Evolutionary conservation across 64 coral and sea anemone species (phyloP).

Genomic region (Acropora yongei): DNA sequence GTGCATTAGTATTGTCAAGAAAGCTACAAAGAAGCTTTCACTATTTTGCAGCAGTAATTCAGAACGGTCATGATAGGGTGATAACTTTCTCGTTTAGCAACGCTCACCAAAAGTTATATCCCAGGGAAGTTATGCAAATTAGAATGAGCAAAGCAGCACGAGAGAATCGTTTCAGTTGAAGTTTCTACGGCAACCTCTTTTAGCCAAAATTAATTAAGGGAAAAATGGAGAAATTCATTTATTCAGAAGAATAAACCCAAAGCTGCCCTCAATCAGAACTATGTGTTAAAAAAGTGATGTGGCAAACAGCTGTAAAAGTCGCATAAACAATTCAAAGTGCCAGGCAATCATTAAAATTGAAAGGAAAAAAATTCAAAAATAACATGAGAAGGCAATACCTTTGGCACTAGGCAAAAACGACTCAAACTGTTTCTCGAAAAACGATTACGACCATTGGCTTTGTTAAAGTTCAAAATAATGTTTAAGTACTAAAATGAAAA

Average conservation of each 20-base stretch:
- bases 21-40: no score
- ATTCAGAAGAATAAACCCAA: no score
- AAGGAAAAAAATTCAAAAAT: background rate
- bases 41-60: no score
- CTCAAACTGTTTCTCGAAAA: background rate
- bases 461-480: background rate
- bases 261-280: background rate
- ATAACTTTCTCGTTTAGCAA: background rate
- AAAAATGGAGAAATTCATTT: conserved; percentile 20
- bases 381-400: background rate
- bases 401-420: background rate
- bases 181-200: conserved; percentile 31
- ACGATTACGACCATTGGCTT: background rate
- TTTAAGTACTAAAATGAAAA: background rate
- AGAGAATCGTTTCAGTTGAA: background rate
- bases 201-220: conserved; percentile 28
- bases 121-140: background rate
- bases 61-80: background rate
- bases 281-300: background rate
- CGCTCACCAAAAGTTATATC: background rate
- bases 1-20: no score
- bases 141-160: background rate
- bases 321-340: background rate
- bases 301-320: background rate
- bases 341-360: background rate